Evolutionary conservation across 2,888 invertebrate genomes (phyloP), one percentile per base, ranked within the genome.

Genomic region (Prenolepis imparis): DNA sequence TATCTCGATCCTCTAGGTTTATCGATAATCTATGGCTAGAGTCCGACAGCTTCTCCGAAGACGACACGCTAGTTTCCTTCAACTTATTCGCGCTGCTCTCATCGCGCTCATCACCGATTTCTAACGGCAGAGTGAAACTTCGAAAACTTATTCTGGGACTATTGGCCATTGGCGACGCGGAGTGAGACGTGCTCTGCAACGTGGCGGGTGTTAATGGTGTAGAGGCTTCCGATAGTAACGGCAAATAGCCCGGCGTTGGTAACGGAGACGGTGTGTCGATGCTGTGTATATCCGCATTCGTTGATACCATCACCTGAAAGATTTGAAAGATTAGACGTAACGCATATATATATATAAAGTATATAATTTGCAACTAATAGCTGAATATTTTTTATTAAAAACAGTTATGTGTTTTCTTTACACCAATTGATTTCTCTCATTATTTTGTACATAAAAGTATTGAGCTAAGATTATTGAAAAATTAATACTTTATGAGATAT

Each of bases 61-160:
- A 92, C 21, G 64, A 52, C 84, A 86, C 89, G 84, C 90, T 91
- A 59, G 67, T 67, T 70, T 87, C 87, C 83, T 90, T 89, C 82
- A 91, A 91, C 48, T 89, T 67, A 41, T 91, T 91, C 57, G 90
- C 91, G 81, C 89, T 81, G 77, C 85, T 90, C 61, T 83, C 89
- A 44, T 90, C 87, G 18, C 86, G 87, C 32, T 89, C 91, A 15
- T 93, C 93, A 63, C 92, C 93, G 57, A 94, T 87, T 18, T 94
- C 94, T 77, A 94, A 89, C 0, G 94, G 94, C 85, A 94, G 87
- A 44, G 93, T 92, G 78, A 94, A 95, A 86, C 94, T 94, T 89
- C 94, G 93, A 84, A 94, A 94, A 90, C 94, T 94, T 91, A 94
- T 94, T 88, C 95, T 93, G 86, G 94, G 93, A 84, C 94, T 94